Percentiles rank a stretch among this genome's conserved stretches.
phyloP scores from a whole-genome alignment of 2,888 invertebrate genomes.

The Taphrorychus bicolor region DNA sequence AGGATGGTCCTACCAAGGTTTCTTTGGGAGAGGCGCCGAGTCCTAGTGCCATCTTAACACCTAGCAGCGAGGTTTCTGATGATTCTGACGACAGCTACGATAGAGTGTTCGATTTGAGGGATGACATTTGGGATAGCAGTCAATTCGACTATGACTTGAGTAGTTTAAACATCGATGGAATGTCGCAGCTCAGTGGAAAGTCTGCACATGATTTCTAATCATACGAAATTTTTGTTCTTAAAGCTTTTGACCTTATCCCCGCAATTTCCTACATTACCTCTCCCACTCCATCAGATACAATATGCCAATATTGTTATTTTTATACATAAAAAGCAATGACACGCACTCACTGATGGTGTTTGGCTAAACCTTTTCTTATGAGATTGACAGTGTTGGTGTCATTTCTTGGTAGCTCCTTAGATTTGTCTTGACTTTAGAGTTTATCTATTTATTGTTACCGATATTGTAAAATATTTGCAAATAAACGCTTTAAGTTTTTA shows the following conservation, averaged over 20 bases:
- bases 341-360: neutral
- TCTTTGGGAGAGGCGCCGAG: conserved; percentile 35
- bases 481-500: conserved; percentile 58
- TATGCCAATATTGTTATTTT: conserved; percentile 2
- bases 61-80: conserved; percentile 60
- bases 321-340: neutral
- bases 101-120: conserved; percentile 55
- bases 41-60: conserved; percentile 68
- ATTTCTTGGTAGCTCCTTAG: conserved; percentile 41
- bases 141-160: conserved; percentile 58
- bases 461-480: conserved; percentile 58
- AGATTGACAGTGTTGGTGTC: neutral
- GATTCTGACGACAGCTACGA: conserved; percentile 54
- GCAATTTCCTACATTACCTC: neutral
- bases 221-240: neutral
- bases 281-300: neutral
- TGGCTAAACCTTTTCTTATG: too few relatives aligned
- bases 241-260: too few relatives aligned
- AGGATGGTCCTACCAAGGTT: conserved; percentile 25
- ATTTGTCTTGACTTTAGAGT: conserved; percentile 44
- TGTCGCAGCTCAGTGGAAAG: conserved; percentile 47
- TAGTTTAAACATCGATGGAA: conserved; percentile 51
- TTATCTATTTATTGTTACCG: conserved; percentile 54
- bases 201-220: conserved; percentile 29
- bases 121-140: conserved; percentile 57